Evolutionary conservation across 2,113 vertebrate species (phyloP).

Genomic region (Synchiropus splendidus): DNA sequence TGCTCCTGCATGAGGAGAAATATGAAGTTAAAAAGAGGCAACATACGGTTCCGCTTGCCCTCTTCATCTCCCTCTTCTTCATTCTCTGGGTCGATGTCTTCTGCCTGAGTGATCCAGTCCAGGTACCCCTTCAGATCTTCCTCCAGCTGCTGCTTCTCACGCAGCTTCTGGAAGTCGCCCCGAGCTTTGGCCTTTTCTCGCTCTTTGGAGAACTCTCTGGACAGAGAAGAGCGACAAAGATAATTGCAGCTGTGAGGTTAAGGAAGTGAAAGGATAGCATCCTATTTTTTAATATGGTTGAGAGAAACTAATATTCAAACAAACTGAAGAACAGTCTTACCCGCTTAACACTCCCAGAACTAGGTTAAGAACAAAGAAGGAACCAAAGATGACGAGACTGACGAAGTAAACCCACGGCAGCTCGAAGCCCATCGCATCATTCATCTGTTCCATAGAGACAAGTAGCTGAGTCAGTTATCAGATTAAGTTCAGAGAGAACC

Average conservation of each 20-base stretch:
- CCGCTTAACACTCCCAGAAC: slow-evolving; percentile 98
- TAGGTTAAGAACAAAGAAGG: slow-evolving; percentile 99
- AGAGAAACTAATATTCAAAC: neutral
- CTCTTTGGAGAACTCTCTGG: slow-evolving; percentile 97
- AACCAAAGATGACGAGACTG: slow-evolving; percentile 99
- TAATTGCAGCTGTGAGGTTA: no score
- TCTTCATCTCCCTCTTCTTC: slow-evolving; percentile 88
- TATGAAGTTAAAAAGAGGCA: slow-evolving; percentile 5
- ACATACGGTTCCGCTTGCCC: slow-evolving; percentile 88
- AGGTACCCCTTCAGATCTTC: slow-evolving; percentile 95
- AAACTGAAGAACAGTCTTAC: slow-evolving; percentile 63
- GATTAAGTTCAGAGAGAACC: no score
- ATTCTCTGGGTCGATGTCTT: slow-evolving; percentile 93
- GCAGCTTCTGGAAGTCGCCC: slow-evolving; percentile 93
- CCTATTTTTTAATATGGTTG: neutral
- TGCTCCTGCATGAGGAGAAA: neutral
- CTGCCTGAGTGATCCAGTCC: slow-evolving; percentile 97
- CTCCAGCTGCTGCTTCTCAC: slow-evolving; percentile 94
- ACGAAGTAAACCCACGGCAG: slow-evolving; percentile 99
- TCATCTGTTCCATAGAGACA: slow-evolving; percentile 74
- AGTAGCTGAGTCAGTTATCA: no score
- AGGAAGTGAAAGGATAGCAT: neutral
- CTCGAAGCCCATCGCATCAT: slow-evolving; percentile 99
- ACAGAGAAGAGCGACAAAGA: slow-evolving; percentile 2
- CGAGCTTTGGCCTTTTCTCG: slow-evolving; percentile 95